Conservation (phyloP, 2,888 invertebrate species). For the Nemapogon koenigi region DNA sequence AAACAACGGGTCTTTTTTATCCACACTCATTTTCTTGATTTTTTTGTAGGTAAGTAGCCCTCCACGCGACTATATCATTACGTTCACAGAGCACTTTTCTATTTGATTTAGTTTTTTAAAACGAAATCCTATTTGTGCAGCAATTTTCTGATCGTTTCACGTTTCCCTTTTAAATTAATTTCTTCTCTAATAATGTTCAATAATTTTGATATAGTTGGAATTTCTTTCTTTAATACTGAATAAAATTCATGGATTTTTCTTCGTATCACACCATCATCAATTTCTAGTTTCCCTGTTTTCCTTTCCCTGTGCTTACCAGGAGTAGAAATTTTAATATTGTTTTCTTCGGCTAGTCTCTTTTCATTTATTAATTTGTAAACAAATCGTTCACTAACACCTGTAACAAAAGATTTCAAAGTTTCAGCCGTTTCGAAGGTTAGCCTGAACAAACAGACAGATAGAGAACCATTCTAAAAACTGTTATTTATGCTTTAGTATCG, state of each 20-base stretch:
- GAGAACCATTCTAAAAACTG: too few relatives aligned
- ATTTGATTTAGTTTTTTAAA: not conserved
- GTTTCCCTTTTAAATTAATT: slow-evolving; percentile 1
- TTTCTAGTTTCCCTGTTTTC: slow-evolving; percentile 7
- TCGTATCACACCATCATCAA: slow-evolving; percentile 5
- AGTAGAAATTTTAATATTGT: slow-evolving; percentile 1
- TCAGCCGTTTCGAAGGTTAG: too few relatives aligned
- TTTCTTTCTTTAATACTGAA: not conserved
- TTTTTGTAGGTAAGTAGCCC: not conserved
- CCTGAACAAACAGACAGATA: too few relatives aligned
- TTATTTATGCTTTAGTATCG: too few relatives aligned
- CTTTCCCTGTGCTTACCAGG: slow-evolving; percentile 9
- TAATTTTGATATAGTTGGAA: not conserved
- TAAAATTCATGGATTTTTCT: slow-evolving; percentile 3
- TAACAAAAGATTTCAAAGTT: not conserved
- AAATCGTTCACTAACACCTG: not conserved
- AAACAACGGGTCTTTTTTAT: not conserved
- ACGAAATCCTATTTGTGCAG: slow-evolving; percentile 4
- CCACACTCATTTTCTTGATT: not conserved
- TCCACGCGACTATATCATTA: not conserved
- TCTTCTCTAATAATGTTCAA: slow-evolving; percentile 1
- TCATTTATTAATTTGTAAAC: slow-evolving; percentile 1
- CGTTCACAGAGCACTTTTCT: slow-evolving; percentile 2
- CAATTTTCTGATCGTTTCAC: not conserved
- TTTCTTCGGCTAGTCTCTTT: not conserved